A percentile compares a stretch with the other conserved stretches of the same genome.
These are phyloP conservation scores for Coelopa pilipes DNA, from an alignment of 2,888 invertebrate species.

Conservation along the genomic window DNA sequence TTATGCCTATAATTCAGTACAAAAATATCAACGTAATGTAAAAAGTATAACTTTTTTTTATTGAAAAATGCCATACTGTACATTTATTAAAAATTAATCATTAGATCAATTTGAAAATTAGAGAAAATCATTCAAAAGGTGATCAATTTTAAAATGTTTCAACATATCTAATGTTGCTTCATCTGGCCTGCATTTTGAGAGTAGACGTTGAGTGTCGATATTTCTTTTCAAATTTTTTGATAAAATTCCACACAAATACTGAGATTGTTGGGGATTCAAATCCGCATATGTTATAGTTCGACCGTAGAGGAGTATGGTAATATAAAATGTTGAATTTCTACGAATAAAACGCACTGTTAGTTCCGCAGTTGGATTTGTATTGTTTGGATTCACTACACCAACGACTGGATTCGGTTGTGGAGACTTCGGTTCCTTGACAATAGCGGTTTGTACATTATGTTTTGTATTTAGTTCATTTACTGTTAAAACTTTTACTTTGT, in stretches of 20 bases:
- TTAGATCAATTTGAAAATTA: not conserved
- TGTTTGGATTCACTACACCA: not conserved
- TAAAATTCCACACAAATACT: not conserved
- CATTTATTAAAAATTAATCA: not conserved
- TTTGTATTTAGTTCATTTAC: conserved; percentile 11
- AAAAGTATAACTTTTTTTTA: not conserved
- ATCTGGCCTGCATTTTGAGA: not conserved
- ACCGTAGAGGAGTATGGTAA: not conserved
- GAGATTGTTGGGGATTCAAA: not conserved
- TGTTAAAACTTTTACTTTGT: conserved; percentile 12
- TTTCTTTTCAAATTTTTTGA: not conserved
- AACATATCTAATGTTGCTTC: conserved; percentile 8
- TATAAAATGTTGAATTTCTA: not conserved
- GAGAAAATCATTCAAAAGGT: not conserved
- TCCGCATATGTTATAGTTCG: not conserved
- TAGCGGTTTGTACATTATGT: not conserved
- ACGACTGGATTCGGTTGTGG: not conserved
- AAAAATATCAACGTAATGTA: not conserved
- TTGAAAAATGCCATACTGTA: too few species aligned
- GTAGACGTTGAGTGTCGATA: not conserved
- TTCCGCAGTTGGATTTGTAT: not conserved
- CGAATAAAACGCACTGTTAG: not conserved
- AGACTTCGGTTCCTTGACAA: not conserved
- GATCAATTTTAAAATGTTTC: conserved; percentile 8
- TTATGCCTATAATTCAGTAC: not conserved